Evolutionary conservation across 2,888 invertebrate genomes (phyloP).

Genomic region (Pogonocherus hispidulus): DNA sequence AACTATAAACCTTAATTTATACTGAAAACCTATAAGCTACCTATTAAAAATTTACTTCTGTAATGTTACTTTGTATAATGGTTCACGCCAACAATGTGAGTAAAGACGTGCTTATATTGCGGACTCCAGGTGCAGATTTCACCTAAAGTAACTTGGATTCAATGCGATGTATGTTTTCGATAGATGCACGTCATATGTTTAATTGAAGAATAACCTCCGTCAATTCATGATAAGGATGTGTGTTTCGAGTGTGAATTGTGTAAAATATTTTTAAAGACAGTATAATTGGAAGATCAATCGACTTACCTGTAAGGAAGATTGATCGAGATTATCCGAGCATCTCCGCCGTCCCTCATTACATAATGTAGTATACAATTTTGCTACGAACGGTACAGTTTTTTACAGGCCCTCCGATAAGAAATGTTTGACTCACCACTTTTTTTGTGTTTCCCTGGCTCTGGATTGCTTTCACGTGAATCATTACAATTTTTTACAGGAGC

Average conservation of each 20-base stretch:
- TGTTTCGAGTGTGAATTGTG: background rate
- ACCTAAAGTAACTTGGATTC: conserved; percentile 1
- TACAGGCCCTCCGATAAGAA: too few species aligned
- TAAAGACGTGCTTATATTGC: background rate
- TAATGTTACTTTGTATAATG: background rate
- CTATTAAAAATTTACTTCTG: background rate
- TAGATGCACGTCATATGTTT: conserved; percentile 9
- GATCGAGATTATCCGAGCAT: too few species aligned
- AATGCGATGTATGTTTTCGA: conserved; percentile 14
- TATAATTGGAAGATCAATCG: too few species aligned
- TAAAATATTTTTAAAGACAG: background rate
- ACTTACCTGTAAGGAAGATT: too few species aligned
- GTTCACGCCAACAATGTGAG: background rate
- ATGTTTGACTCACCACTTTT: too few species aligned
- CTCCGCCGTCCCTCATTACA: too few species aligned
- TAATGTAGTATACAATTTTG: too few species aligned
- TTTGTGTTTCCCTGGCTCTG: too few species aligned
- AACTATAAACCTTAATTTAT: background rate
- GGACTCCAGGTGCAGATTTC: background rate
- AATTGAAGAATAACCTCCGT: background rate
- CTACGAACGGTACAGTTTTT: too few species aligned
- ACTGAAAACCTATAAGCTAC: background rate
- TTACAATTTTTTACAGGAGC: too few species aligned
- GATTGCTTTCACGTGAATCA: too few species aligned
- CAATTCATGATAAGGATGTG: background rate